Percentiles rank a stretch among this genome's conserved stretches.
Conservation (phyloP, 2,888 invertebrate species). For the Pseudococcus viburni region DNA sequence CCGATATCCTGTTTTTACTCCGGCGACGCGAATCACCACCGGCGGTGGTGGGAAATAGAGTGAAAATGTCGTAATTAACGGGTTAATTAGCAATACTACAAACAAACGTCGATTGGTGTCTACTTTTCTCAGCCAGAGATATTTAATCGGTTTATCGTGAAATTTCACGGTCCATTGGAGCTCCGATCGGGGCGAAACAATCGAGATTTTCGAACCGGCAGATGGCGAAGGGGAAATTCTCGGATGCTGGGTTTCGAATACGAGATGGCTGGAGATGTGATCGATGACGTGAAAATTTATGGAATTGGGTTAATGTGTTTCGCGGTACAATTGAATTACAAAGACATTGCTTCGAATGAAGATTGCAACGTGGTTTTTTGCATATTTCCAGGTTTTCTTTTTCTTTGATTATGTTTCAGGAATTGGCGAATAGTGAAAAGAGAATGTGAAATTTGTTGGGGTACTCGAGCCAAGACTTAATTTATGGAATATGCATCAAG, state of each 20-base stretch:
- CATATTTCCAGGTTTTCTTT: too few relatives aligned
- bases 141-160: conserved; percentile 28
- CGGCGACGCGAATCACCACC: not conserved
- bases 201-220: not conserved
- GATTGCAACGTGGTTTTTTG: not conserved
- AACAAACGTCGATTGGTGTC: not conserved
- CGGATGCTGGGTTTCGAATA: not conserved
- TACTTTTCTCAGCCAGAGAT: not conserved
- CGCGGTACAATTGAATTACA: not conserved
- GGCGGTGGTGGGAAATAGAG: not conserved
- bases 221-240: not conserved
- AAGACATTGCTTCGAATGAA: not conserved
- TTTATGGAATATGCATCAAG: too few relatives aligned
- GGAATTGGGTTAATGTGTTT: conserved; percentile 23
- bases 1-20: not conserved
- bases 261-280: not conserved
- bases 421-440: too few relatives aligned
- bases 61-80: conserved; percentile 35
- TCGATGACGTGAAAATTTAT: conserved; percentile 15
- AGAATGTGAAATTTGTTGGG: too few relatives aligned
- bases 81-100: not conserved
- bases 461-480: too few relatives aligned
- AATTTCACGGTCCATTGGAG: not conserved
- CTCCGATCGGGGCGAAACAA: not conserved
- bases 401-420: too few relatives aligned